These are phyloP conservation scores for Nyleta sp. DNA, from an alignment of 2,888 invertebrate species.

Conservation along the genomic window DNA sequence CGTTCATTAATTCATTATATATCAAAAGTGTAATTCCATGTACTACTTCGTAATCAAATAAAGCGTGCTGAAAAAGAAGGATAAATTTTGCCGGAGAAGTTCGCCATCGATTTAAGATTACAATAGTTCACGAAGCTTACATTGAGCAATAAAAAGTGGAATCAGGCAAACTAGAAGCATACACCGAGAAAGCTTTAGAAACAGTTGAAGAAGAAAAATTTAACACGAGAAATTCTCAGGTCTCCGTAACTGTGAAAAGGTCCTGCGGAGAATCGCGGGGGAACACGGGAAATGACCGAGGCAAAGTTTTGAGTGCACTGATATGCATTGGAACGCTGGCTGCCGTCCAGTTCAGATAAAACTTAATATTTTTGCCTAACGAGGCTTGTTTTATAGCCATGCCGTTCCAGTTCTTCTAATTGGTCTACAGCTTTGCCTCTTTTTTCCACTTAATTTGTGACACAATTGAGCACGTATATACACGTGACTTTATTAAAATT, in stretches of 20 bases:
- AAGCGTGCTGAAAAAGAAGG: neutral
- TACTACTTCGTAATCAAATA: too few species aligned
- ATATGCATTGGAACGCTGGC: constrained; percentile 74
- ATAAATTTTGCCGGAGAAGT: neutral
- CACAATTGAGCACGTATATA: constrained; percentile 16
- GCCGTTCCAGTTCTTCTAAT: constrained; percentile 75
- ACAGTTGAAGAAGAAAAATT: constrained; percentile 47
- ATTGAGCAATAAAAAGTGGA: constrained; percentile 10
- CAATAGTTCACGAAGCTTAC: constrained; percentile 13
- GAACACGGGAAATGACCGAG: constrained; percentile 45
- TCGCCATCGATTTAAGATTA: constrained; percentile 20
- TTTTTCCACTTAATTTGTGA: constrained; percentile 46
- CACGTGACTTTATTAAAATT: constrained; percentile 23
- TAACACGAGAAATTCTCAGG: constrained; percentile 37
- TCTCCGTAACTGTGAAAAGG: constrained; percentile 35
- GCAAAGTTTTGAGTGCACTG: constrained; percentile 65
- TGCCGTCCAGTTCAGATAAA: constrained; percentile 75
- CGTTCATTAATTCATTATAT: too few species aligned
- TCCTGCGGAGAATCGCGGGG: constrained; percentile 26
- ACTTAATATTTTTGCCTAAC: constrained; percentile 79
- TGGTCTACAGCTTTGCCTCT: constrained; percentile 68
- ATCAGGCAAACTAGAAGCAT: constrained; percentile 25
- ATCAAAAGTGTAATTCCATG: too few species aligned
- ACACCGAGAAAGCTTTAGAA: constrained; percentile 17
- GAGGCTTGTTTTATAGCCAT: constrained; percentile 75